Conservation (phyloP, 1,140 invertebrate genomes). For the Thalassaphorura encarpata region DNA sequence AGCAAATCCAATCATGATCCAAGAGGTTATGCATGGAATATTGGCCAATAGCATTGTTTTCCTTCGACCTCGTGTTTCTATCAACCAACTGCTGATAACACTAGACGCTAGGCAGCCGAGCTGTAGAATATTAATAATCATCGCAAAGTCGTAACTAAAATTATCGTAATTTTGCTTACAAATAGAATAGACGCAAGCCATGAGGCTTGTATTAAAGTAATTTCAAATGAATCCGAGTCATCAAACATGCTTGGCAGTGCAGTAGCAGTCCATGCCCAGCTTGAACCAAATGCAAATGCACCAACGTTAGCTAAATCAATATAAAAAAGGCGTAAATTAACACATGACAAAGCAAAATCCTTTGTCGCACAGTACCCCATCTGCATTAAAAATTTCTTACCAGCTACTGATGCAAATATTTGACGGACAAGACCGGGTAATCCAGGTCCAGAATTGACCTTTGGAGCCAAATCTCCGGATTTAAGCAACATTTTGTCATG, state of each 20-base stretch:
- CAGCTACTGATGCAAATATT: no score
- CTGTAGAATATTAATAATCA: neutral
- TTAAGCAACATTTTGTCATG: no score
- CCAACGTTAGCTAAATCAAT: neutral
- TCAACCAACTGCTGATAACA: neutral
- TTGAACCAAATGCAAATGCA: neutral
- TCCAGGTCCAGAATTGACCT: no score
- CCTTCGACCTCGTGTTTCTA: slow-evolving; percentile 39
- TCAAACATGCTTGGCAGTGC: neutral
- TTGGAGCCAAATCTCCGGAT: no score
- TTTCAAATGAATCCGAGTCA: neutral
- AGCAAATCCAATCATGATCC: slow-evolving; percentile 33
- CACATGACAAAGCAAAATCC: no score
- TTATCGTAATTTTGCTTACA: no score
- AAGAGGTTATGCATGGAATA: slow-evolving; percentile 38
- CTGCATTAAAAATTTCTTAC: no score
- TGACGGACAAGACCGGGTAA: no score
- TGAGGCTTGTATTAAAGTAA: neutral
- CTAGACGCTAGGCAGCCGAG: neutral
- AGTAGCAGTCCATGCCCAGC: neutral
- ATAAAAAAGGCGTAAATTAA: no score
- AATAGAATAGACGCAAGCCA: no score
- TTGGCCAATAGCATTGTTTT: slow-evolving; percentile 35
- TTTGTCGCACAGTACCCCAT: no score
- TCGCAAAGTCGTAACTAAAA: no score